Percentiles rank a stretch among this genome's conserved stretches.
Evolutionary conservation across 37 sponge, comb jelly and placozoan genomes (phyloP).

Genomic region (Petrosia ficiformis): DNA sequence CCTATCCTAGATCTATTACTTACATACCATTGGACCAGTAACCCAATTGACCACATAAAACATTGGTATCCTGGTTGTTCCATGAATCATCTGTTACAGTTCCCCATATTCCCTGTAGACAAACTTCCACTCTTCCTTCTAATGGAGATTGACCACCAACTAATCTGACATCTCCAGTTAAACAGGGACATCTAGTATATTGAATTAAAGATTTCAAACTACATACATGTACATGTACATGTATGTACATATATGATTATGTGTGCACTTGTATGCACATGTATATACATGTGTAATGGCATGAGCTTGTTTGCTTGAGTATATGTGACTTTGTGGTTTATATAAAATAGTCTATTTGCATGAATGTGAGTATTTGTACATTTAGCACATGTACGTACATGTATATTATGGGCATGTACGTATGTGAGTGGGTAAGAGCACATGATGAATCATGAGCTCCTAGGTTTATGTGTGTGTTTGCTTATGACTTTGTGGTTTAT

Average conservation of each 20-base stretch:
- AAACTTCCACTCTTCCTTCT: constrained; percentile 11
- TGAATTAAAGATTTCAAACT: not conserved
- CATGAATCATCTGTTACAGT: not conserved
- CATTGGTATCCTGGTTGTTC: not conserved
- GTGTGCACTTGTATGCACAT: too few species aligned
- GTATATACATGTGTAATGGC: too few species aligned
- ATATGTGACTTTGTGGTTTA: too few species aligned
- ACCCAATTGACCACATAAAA: constrained; percentile 12
- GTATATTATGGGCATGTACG: too few species aligned
- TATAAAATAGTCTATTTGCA: too few species aligned
- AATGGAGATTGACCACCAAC: not conserved
- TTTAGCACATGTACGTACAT: too few species aligned
- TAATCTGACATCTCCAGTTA: constrained; percentile 1
- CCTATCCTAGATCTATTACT: not conserved
- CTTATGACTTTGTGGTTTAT: too few species aligned
- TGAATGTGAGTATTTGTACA: too few species aligned
- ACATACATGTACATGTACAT: not conserved
- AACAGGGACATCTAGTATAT: not conserved
- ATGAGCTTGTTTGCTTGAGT: too few species aligned
- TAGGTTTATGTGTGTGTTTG: too few species aligned
- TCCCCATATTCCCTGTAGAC: constrained; percentile 6
- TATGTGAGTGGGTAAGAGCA: too few species aligned
- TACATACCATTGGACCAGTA: not conserved
- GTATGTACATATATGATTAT: not conserved
- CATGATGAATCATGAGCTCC: too few species aligned